These are phyloP conservation scores for Carollia perspicillata DNA, from an alignment of 2,113 vertebrate species.

Conservation along the genomic window DNA sequence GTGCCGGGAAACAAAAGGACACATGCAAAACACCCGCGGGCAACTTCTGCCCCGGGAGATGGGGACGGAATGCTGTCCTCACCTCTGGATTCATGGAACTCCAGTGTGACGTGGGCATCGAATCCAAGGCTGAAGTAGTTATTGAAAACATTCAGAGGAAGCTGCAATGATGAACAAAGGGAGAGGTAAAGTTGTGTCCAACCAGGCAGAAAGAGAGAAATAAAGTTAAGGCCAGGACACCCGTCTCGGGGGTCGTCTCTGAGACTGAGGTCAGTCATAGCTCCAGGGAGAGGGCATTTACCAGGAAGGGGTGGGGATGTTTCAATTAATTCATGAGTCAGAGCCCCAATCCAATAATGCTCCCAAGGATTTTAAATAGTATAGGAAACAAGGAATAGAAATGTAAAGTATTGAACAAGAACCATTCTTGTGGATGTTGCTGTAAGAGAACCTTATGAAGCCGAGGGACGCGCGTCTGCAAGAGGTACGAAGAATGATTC, in stretches of 20 bases:
- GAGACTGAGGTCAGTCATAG: not conserved
- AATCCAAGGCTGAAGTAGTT: slow-evolving; percentile 91
- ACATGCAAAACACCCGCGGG: slow-evolving; percentile 47
- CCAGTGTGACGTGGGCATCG: slow-evolving; percentile 88
- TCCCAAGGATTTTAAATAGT: not conserved
- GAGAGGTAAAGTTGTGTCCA: not conserved
- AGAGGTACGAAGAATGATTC: not conserved
- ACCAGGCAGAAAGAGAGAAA: not conserved
- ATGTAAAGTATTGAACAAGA: not conserved
- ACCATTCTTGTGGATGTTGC: not conserved
- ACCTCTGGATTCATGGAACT: slow-evolving; percentile 90
- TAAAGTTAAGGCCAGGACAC: not conserved
- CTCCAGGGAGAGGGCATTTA: fast-evolving
- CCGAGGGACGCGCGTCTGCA: not conserved
- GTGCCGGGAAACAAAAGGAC: slow-evolving; percentile 6
- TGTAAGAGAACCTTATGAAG: not conserved
- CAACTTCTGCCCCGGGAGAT: not conserved
- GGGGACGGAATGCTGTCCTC: slow-evolving; percentile 54
- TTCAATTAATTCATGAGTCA: not conserved
- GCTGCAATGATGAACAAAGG: slow-evolving; percentile 78
- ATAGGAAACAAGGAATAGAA: not conserved
- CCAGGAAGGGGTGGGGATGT: not conserved
- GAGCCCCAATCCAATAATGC: not conserved
- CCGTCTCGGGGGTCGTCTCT: not conserved
- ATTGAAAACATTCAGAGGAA: slow-evolving; percentile 89